phyloP scores from a whole-genome alignment of 2,113 vertebrate genomes.

The Condylura cristata region DNA sequence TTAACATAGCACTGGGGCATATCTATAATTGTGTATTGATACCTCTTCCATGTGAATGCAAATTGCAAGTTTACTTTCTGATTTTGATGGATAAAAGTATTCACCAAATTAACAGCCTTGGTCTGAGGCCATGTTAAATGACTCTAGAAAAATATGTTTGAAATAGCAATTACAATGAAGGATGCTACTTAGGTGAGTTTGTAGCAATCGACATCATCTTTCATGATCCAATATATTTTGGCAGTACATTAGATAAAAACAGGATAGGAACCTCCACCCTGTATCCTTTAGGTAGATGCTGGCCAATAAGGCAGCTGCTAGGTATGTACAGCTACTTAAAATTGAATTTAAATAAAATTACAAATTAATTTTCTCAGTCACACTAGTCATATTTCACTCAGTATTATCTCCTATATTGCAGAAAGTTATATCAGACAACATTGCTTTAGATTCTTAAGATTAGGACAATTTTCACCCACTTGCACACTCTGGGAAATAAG shows the following conservation, averaged over 20 bases:
- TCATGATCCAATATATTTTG: not conserved
- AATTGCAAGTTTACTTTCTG: not conserved
- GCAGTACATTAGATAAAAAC: not conserved
- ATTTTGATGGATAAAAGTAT: not conserved
- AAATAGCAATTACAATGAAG: not conserved
- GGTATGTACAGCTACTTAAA: not conserved
- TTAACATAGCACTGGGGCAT: not conserved
- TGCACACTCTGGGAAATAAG: not conserved
- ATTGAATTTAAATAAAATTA: not conserved
- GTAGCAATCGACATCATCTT: not conserved
- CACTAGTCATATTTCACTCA: not conserved
- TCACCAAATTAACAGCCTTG: not conserved
- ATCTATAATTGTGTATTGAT: not conserved
- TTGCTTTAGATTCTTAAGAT: not conserved
- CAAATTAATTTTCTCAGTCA: not conserved
- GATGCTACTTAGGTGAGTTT: not conserved
- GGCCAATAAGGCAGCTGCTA: not conserved
- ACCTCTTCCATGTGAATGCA: not conserved
- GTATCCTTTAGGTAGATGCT: not conserved
- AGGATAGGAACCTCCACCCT: not conserved
- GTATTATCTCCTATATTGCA: not conserved
- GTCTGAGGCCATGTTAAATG: not conserved
- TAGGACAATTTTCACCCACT: not conserved
- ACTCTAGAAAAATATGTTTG: constrained; percentile 3
- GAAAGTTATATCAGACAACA: not conserved